A percentile compares a stretch with the other conserved stretches of the same genome.
These are phyloP conservation scores for Spondyliosoma cantharus DNA, from an alignment of 2,797 vertebrate species.

Conservation along the genomic window DNA sequence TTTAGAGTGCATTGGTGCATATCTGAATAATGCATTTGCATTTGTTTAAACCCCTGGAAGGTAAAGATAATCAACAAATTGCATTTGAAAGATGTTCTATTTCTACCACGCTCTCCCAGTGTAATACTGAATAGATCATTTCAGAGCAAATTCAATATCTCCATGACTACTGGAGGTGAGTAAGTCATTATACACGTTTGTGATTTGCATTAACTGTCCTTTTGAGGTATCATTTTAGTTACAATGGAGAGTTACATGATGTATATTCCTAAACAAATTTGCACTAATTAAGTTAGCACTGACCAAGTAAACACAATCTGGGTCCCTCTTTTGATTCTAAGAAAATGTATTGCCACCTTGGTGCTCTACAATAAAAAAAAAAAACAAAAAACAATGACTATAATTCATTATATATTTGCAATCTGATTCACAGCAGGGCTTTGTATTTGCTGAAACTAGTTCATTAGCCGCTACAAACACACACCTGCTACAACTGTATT, in stretches of 20 bases:
- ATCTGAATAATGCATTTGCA: too few relatives aligned
- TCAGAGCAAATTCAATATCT: neutral
- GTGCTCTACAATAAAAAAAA: neutral
- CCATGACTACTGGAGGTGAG: neutral
- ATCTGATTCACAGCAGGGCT: slow-evolving; percentile 14
- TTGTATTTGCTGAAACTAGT: slow-evolving; percentile 38
- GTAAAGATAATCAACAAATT: too few relatives aligned
- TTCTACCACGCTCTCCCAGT: too few relatives aligned
- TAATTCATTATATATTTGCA: slow-evolving; percentile 2
- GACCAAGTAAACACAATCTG: neutral
- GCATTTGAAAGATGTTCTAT: too few relatives aligned
- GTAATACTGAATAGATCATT: too few relatives aligned
- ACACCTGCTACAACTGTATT: slow-evolving; percentile 23
- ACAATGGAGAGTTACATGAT: neutral
- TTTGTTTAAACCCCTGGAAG: too few relatives aligned
- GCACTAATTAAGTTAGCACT: neutral
- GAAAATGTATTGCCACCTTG: neutral
- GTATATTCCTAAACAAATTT: neutral
- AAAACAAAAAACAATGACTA: neutral
- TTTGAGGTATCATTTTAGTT: neutral
- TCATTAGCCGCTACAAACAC: slow-evolving; percentile 43
- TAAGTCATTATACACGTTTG: neutral
- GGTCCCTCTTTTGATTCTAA: neutral
- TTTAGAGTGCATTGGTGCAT: too few relatives aligned
- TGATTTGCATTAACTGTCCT: slow-evolving; percentile 1